phyloP scores from a whole-genome alignment of 2,113 vertebrate species.

The Elephas maximus region DNA sequence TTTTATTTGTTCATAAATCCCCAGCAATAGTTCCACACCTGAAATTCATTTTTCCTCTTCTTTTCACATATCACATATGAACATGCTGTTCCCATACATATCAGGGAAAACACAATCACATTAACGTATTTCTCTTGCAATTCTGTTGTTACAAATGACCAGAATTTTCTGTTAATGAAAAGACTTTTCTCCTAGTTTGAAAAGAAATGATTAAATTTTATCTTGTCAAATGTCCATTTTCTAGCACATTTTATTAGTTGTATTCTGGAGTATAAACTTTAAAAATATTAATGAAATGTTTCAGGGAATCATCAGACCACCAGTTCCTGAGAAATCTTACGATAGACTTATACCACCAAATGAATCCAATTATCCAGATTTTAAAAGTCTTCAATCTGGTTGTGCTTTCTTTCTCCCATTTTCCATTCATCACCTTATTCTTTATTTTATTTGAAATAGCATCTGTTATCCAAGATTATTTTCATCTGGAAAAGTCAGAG shows the following conservation, averaged over 20 bases:
- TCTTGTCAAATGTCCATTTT: background rate
- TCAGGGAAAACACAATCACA: background rate
- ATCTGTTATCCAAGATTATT: background rate
- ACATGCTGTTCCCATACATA: background rate
- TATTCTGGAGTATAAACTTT: background rate
- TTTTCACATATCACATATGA: background rate
- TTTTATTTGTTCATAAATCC: background rate
- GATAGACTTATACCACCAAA: background rate
- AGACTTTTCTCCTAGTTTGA: background rate
- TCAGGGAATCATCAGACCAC: background rate
- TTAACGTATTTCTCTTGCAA: background rate
- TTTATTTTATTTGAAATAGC: constrained; percentile 15
- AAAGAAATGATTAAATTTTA: background rate
- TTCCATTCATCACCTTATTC: background rate
- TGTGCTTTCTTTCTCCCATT: background rate
- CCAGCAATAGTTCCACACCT: background rate
- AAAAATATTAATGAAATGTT: background rate
- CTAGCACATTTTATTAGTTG: background rate
- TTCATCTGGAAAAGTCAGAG: background rate
- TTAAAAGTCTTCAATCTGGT: background rate
- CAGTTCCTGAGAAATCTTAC: background rate
- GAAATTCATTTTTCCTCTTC: background rate
- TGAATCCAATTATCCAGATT: background rate
- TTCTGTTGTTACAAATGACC: background rate
- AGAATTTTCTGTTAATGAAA: background rate